These are phyloP conservation scores for Eristalis arbustorum DNA, from an alignment of 2,888 invertebrate species.

Conservation along the genomic window DNA sequence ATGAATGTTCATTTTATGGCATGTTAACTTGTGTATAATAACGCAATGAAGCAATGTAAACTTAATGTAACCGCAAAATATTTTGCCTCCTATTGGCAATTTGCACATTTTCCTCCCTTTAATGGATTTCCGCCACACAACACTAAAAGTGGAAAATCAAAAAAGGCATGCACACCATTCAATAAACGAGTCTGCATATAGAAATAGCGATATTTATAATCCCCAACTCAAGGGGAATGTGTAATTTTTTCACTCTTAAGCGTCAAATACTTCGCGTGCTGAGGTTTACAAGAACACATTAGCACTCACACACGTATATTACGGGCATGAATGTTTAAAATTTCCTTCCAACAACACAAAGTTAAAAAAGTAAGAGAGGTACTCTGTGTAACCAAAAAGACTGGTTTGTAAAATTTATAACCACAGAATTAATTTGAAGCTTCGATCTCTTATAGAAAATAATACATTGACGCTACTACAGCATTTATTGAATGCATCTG, in stretches of 20 bases:
- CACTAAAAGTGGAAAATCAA: not conserved
- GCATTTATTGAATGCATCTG: too few relatives aligned
- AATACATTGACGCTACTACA: not conserved
- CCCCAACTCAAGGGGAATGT: not conserved
- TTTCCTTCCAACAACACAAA: not conserved
- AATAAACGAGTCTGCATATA: not conserved
- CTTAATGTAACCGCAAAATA: too few relatives aligned
- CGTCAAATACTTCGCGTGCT: constrained; percentile 2
- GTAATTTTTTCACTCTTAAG: not conserved
- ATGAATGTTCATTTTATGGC: not conserved
- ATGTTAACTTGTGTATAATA: not conserved
- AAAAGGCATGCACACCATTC: not conserved
- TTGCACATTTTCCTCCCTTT: not conserved
- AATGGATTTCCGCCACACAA: not conserved
- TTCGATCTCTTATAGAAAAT: not conserved
- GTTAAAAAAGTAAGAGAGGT: not conserved
- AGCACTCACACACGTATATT: not conserved
- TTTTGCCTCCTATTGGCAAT: not conserved
- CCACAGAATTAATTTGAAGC: not conserved
- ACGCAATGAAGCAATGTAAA: not conserved
- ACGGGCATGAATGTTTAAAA: not conserved
- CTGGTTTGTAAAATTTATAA: not conserved
- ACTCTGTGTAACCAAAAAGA: not conserved
- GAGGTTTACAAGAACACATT: constrained; percentile 5
- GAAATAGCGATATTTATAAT: not conserved